phyloP scores from a whole-genome alignment of 2,888 invertebrate genomes.

The Entomobrya proxima region DNA sequence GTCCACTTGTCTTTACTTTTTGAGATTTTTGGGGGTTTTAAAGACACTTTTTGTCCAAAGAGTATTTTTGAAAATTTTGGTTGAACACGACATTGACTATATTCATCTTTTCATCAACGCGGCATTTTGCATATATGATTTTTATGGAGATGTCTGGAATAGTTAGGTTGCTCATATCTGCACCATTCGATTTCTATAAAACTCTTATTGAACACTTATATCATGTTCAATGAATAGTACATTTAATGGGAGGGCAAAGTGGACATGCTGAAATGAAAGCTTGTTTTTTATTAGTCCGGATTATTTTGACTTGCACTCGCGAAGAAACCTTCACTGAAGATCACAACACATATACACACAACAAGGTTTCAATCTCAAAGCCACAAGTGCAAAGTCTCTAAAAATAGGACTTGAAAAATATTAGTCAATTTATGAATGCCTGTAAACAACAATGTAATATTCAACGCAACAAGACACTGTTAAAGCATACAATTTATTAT shows the following conservation, averaged over 20 bases:
- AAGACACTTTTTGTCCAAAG: too few species aligned
- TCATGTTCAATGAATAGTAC: background rate
- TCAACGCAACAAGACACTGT: background rate
- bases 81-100: too few species aligned
- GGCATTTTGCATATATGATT: too few species aligned
- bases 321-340: too few species aligned
- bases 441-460: background rate
- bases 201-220: background rate
- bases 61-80: background rate
- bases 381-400: slow-evolving; percentile 3
- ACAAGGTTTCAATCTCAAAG: background rate
- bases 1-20: background rate
- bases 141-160: too few species aligned
- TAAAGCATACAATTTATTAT: background rate
- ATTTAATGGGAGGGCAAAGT: background rate
- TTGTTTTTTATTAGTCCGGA: background rate
- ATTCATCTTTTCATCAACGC: too few species aligned
- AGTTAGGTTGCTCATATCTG: background rate
- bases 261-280: background rate
- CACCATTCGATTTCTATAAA: too few species aligned
- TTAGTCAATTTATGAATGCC: slow-evolving; percentile 15
- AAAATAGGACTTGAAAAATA: slow-evolving; percentile 18
- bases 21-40: slow-evolving; percentile 13
- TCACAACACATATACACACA: background rate
- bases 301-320: background rate